Base-by-base conservation (phyloP, 2,888 invertebrate species). In the Rhingia campestris region DNA sequence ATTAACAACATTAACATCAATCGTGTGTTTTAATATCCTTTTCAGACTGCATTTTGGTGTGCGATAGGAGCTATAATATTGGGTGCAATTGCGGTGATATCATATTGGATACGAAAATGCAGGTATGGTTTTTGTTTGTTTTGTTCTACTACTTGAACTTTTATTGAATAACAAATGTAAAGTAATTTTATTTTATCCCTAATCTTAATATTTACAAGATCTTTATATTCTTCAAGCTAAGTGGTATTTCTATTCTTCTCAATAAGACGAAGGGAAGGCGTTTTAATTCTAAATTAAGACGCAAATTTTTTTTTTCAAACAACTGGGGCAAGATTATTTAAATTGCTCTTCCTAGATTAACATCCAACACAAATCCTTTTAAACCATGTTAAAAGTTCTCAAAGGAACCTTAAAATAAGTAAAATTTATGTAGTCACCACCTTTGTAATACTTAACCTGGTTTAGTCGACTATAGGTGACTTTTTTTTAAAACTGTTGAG, bases 51-150 rank as follows among this genome's bases (percentile, higher is more conserved):
- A 63, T 88, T 91, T 89, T 91, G 91, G 91, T 91, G 91, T 90
- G 90, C 90, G 88, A 89, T 92, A 82, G 91, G 91, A 87, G 91
- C 90, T 86, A 88, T 91, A 77, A 87, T 91, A 87, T 88, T 91
- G 88, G 91, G 90, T 85, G 89, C 90, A 86, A 90, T 91, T 86
- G 90, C 91, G 87, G 91, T 90, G 82, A 90, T 91, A 86, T 91
- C 92, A 87, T 91, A 90, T 85, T 92, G 92, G 92, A 91, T 91
- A 89, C 88, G 90, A 91, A 89, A 91, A 91, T 91, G 91, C 91
- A 91, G 92, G 91, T 91, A 91, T 88, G 88, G 61, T 43, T 47
- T 6, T 14, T 10, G 1, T 22, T 22, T 22, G 22, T 22, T 22
- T 22, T 22, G 22, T 22, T 22, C 22, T 22, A 2, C n/a, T n/a